These are phyloP conservation scores for Dicaeum eximium DNA, from an alignment of 2,113 vertebrate genomes.

Conservation along the genomic window DNA sequence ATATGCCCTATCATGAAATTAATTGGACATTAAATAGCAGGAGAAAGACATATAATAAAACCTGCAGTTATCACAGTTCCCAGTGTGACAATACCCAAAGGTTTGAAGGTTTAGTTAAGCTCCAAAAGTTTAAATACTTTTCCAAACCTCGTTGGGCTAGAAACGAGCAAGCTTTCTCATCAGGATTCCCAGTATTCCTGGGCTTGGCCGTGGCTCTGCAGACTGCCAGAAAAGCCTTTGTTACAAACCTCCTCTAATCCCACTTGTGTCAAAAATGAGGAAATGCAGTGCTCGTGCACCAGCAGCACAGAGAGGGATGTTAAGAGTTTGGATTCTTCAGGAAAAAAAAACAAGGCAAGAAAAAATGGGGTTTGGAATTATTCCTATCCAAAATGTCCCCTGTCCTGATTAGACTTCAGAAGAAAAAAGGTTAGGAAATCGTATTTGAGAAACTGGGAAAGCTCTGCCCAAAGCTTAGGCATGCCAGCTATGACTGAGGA, in stretches of 20 bases:
- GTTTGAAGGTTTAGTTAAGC: constrained; percentile 66
- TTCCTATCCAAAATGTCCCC: constrained; percentile 24
- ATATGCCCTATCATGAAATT: constrained; percentile 65
- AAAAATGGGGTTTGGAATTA: not conserved
- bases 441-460: not conserved
- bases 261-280: constrained; percentile 55
- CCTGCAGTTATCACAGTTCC: constrained; percentile 46
- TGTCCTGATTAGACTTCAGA: constrained; percentile 51
- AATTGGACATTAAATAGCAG: constrained; percentile 70
- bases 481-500: not conserved
- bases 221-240: constrained; percentile 50
- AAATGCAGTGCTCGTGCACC: constrained; percentile 29
- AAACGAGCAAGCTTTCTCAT: not conserved
- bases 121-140: constrained; percentile 67
- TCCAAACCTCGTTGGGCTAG: constrained; percentile 54
- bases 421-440: constrained; percentile 24
- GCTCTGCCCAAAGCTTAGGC: not conserved
- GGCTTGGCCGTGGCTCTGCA: not conserved
- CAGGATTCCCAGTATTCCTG: constrained; percentile 57
- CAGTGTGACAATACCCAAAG: constrained; percentile 55
- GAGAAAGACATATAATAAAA: constrained; percentile 66
- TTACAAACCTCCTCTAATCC: constrained; percentile 44
- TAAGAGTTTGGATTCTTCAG: not conserved
- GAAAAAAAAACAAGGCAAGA: accelerated
- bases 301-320: not conserved